phyloP scores from a whole-genome alignment of 2,797 vertebrate genomes.

The Oreochromis mossambicus region DNA sequence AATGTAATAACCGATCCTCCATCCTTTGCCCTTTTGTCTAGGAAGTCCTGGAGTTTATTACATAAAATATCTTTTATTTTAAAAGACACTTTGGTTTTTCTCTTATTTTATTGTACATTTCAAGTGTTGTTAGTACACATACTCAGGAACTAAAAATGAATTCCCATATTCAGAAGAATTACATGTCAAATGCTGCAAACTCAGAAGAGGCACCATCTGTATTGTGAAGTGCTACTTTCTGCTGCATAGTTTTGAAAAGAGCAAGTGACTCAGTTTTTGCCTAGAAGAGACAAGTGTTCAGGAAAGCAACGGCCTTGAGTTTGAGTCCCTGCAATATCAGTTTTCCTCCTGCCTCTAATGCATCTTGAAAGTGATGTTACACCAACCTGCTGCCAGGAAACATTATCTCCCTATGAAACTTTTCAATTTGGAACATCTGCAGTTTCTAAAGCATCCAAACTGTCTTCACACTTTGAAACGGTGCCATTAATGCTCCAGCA shows the following conservation, averaged over 20 bases:
- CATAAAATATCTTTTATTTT: not conserved
- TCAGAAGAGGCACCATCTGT: no score
- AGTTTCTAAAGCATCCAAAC: not conserved
- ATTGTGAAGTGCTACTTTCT: not conserved
- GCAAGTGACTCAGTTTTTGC: not conserved
- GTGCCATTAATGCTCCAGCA: not conserved
- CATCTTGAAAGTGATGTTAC: not conserved
- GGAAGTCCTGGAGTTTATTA: not conserved
- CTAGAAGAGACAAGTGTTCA: not conserved
- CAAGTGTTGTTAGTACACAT: not conserved
- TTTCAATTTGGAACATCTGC: slow-evolving; percentile 6
- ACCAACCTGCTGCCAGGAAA: not conserved
- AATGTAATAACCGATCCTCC: fast-evolving
- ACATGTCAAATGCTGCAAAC: not conserved
- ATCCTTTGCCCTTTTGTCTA: not conserved
- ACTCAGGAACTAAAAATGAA: not conserved
- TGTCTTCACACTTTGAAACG: not conserved
- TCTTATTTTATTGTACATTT: not conserved
- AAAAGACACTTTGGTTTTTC: not conserved
- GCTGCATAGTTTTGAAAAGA: not conserved
- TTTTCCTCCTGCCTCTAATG: not conserved
- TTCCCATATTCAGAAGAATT: not conserved
- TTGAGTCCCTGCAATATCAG: not conserved
- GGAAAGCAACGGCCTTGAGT: not conserved
- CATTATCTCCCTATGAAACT: slow-evolving; percentile 12